Evolutionary conservation across 2,888 invertebrate species (phyloP).

Genomic region (Lasioglossum zephyrum): DNA sequence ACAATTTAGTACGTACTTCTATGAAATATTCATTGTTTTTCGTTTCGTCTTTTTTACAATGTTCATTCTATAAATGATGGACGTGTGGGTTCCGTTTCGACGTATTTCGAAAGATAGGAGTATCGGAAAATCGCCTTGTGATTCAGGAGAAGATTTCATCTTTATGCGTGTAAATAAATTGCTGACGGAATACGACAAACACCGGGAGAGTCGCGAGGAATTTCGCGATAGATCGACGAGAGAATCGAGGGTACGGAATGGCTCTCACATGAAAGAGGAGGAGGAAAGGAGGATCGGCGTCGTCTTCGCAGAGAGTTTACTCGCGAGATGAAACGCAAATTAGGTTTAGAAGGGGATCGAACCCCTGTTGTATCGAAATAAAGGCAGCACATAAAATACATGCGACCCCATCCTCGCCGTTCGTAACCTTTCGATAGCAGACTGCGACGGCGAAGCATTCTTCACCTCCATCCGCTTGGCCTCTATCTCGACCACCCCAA

Average conservation of each 20-base stretch:
- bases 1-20: background rate
- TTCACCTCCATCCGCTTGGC: constrained; percentile 39
- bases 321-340: constrained; percentile 83
- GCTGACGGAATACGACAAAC: constrained; percentile 19
- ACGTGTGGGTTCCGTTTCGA: background rate
- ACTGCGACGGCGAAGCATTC: constrained; percentile 45
- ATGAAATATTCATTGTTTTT: background rate
- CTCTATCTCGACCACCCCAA: constrained; percentile 36
- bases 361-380: constrained; percentile 81
- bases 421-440: constrained; percentile 71
- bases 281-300: constrained; percentile 44
- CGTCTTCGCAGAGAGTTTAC: constrained; percentile 77
- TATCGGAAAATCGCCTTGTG: background rate
- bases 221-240: constrained; percentile 13
- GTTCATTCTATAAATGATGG: background rate
- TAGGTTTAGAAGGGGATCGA: constrained; percentile 82
- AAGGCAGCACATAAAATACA: constrained; percentile 81
- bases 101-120: background rate
- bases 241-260: constrained; percentile 26
- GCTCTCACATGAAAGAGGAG: constrained; percentile 42
- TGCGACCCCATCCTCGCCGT: constrained; percentile 63
- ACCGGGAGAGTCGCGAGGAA: constrained; percentile 7
- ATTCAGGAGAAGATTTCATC: background rate
- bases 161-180: constrained; percentile 6
- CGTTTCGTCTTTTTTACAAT: background rate